Evolutionary conservation across 92 coral and sea anemone species (phyloP).

Genomic region (Phenganax marumi): DNA sequence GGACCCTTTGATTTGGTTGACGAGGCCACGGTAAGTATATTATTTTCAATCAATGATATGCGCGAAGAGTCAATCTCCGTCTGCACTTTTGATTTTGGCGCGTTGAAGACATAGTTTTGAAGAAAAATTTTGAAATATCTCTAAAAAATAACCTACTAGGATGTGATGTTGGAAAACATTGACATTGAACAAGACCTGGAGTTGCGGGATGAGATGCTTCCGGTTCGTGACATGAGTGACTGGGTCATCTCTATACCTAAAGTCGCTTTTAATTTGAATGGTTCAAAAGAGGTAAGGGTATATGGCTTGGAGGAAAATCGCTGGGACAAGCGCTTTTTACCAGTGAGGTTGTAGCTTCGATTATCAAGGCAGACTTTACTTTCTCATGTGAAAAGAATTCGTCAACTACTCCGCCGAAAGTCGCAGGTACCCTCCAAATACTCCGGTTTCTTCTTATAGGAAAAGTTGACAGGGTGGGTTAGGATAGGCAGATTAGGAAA

Average conservation of each 20-base stretch:
- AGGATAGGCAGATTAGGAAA: too few species aligned
- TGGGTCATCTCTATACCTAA: conserved; percentile 92
- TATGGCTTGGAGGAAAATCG: too few species aligned
- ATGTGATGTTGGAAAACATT: conserved; percentile 14
- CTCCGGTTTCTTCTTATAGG: too few species aligned
- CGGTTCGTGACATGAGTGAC: conserved; percentile 77
- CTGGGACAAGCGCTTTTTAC: not conserved
- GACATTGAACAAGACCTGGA: conserved; percentile 40
- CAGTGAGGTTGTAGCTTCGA: not conserved
- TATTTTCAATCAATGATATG: not conserved
- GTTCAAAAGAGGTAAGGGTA: conserved; percentile 37
- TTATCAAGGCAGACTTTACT: not conserved
- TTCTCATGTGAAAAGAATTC: too few species aligned
- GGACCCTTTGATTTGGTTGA: conserved; percentile 74
- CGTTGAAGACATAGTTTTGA: too few species aligned
- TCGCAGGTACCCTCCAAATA: too few species aligned
- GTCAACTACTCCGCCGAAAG: too few species aligned
- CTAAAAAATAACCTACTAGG: not conserved
- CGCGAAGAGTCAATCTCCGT: too few species aligned
- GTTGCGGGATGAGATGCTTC: not conserved
- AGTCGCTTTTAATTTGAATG: conserved; percentile 44
- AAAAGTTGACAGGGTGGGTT: too few species aligned
- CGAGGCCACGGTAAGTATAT: conserved; percentile 65
- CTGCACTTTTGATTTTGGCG: too few species aligned
- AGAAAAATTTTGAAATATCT: not conserved